phyloP scores from a whole-genome alignment of 2,113 vertebrate species.

The Lasiurus cinereus region DNA sequence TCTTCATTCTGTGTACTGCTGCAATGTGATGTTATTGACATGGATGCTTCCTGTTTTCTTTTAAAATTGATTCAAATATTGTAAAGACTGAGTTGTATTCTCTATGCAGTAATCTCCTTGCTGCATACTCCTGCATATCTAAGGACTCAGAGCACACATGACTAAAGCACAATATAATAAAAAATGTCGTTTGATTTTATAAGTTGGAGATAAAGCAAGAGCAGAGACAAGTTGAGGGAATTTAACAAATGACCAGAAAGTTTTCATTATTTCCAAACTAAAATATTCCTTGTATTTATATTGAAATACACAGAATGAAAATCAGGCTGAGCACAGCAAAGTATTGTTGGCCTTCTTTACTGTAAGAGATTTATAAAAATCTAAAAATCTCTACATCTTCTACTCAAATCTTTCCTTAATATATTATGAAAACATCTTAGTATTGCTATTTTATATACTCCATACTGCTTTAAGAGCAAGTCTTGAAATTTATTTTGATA shows the following conservation, averaged over 20 bases:
- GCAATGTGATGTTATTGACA: neutral
- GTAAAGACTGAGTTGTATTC: constrained; percentile 5
- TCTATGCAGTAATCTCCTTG: neutral
- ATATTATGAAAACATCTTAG: neutral
- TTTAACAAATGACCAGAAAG: neutral
- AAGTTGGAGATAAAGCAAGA: neutral
- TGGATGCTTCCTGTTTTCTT: neutral
- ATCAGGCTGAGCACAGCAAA: neutral
- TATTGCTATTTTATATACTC: neutral
- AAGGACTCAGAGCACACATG: neutral
- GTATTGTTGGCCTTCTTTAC: neutral
- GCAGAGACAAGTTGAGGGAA: neutral
- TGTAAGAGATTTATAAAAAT: neutral
- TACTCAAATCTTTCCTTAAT: neutral
- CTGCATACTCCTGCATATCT: neutral
- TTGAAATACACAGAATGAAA: neutral
- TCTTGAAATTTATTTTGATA: neutral
- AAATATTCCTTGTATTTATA: constrained; percentile 2
- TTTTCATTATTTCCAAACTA: constrained; percentile 7
- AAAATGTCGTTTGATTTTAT: constrained; percentile 4
- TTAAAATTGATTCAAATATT: constrained; percentile 36
- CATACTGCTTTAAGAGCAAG: neutral
- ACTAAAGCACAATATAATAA: neutral
- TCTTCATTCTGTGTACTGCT: neutral
- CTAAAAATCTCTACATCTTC: neutral